Conservation (phyloP, 2,797 vertebrate genomes). For the Echeneis naucrates region DNA sequence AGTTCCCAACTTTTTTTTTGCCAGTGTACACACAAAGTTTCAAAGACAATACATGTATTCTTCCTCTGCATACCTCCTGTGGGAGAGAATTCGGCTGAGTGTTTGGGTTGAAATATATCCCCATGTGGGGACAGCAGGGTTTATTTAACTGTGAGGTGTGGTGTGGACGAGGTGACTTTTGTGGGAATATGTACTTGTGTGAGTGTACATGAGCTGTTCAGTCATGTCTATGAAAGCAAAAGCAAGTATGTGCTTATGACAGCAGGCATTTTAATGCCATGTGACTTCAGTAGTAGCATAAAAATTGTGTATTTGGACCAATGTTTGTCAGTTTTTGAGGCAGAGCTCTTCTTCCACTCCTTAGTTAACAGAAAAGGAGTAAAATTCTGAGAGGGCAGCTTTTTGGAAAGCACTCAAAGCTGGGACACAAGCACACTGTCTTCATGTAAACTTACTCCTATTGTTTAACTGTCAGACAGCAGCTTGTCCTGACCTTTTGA, state of each 20-base stretch:
- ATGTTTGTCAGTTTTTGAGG: conserved; percentile 11
- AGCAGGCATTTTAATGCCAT: conserved; percentile 8
- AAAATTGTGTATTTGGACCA: not conserved
- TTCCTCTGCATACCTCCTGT: conserved; percentile 53
- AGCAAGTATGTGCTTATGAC: conserved; percentile 17
- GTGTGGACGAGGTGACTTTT: conserved; percentile 38
- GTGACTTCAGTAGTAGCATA: conserved; percentile 9
- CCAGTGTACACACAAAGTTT: conserved; percentile 51
- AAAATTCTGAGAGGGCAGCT: not conserved
- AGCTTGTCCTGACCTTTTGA: conserved; percentile 32
- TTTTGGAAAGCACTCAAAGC: conserved; percentile 21
- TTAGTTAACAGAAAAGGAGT: conserved; percentile 27
- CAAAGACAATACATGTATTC: conserved; percentile 62
- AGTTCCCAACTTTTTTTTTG: conserved; percentile 53
- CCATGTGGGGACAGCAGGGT: conserved; percentile 28
- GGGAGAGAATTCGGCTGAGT: conserved; percentile 45
- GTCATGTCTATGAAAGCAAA: not conserved
- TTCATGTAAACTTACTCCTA: conserved; percentile 40
- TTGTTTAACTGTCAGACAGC: conserved; percentile 43
- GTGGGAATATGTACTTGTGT: conserved; percentile 33
- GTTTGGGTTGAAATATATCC: conserved; percentile 57
- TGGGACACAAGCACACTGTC: conserved; percentile 12
- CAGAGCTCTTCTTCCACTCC: conserved; percentile 40
- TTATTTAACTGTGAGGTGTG: conserved; percentile 58
- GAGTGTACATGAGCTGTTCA: not conserved